These are phyloP conservation scores for Thaumatotibia leucotreta DNA, from an alignment of 1,140 invertebrate genomes.

Conservation along the genomic window DNA sequence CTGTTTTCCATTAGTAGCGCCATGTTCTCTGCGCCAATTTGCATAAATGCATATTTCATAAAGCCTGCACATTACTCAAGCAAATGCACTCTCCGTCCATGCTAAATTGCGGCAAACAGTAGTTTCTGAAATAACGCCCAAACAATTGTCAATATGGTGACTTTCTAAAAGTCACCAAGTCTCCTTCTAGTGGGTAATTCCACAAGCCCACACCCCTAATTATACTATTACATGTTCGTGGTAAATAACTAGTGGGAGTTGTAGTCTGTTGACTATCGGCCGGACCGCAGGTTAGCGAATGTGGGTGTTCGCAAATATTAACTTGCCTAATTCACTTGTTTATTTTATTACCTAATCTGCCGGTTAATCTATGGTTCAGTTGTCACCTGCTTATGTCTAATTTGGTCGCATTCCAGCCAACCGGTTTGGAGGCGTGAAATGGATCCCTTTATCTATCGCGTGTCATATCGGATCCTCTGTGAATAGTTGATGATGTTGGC, in stretches of 20 bases:
- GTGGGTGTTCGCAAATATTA: slow-evolving; percentile 72
- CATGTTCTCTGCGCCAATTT: slow-evolving; percentile 26
- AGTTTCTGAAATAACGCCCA: background rate
- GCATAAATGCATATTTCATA: slow-evolving; percentile 33
- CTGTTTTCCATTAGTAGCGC: slow-evolving; percentile 25
- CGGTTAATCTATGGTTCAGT: slow-evolving; percentile 30
- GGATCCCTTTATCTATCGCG: slow-evolving; percentile 7
- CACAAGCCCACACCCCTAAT: background rate
- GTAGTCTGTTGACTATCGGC: background rate
- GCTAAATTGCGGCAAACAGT: background rate
- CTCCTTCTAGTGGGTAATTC: background rate
- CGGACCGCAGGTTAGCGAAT: slow-evolving; percentile 46
- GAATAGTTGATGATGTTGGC: background rate
- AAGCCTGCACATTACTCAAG: slow-evolving; percentile 7
- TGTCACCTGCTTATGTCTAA: slow-evolving; percentile 27
- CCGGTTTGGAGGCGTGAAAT: slow-evolving; percentile 28
- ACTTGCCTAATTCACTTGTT: slow-evolving; percentile 62
- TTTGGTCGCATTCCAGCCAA: slow-evolving; percentile 25
- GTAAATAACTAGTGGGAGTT: background rate
- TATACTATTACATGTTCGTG: background rate
- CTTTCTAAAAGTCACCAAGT: background rate
- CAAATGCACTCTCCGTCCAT: slow-evolving; percentile 1
- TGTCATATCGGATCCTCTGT: slow-evolving; percentile 5
- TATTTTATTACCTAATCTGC: slow-evolving; percentile 52
- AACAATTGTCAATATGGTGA: background rate